Percentiles rank a stretch among this genome's conserved stretches.
Evolutionary conservation across 2,888 invertebrate species (phyloP).

Genomic region (Trachelus troglodyta): DNA sequence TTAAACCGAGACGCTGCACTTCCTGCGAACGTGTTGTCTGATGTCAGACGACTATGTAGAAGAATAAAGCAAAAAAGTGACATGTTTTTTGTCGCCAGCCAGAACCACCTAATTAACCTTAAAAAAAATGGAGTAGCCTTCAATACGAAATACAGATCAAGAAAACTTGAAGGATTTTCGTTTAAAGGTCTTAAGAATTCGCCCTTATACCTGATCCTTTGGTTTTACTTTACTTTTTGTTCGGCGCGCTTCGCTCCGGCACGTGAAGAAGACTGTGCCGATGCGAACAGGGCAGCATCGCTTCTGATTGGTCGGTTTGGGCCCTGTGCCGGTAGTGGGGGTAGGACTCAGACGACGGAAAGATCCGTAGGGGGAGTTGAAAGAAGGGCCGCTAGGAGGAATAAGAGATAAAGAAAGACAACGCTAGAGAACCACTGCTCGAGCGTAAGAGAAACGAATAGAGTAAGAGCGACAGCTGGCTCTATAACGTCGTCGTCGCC

Average conservation of each 20-base stretch:
- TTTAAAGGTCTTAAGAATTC: conserved; percentile 44
- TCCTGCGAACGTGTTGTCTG: too few relatives aligned
- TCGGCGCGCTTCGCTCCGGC: conserved; percentile 22
- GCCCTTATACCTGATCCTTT: conserved; percentile 45
- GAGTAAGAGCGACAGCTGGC: conserved; percentile 27
- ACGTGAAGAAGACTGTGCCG: not conserved
- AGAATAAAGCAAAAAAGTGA: too few relatives aligned
- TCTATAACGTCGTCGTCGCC: conserved; percentile 1
- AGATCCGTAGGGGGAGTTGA: conserved; percentile 8
- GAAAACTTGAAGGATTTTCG: not conserved
- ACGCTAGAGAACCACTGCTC: conserved; percentile 8
- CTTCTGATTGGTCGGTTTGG: not conserved
- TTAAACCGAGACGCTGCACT: not conserved
- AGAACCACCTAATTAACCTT: not conserved
- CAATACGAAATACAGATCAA: not conserved
- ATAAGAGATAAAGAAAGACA: conserved; percentile 14
- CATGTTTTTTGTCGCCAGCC: not conserved
- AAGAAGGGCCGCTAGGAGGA: conserved; percentile 4
- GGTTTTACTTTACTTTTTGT: conserved; percentile 44
- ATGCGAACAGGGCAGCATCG: not conserved
- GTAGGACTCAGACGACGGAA: not conserved
- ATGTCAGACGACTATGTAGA: too few relatives aligned
- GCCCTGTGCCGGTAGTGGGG: not conserved
- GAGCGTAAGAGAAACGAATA: conserved; percentile 28
- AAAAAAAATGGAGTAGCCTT: not conserved